Percentiles rank a stretch among this genome's conserved stretches.
Conservation (phyloP, 2,113 vertebrate species). For the Pygoscelis antarcticus region DNA sequence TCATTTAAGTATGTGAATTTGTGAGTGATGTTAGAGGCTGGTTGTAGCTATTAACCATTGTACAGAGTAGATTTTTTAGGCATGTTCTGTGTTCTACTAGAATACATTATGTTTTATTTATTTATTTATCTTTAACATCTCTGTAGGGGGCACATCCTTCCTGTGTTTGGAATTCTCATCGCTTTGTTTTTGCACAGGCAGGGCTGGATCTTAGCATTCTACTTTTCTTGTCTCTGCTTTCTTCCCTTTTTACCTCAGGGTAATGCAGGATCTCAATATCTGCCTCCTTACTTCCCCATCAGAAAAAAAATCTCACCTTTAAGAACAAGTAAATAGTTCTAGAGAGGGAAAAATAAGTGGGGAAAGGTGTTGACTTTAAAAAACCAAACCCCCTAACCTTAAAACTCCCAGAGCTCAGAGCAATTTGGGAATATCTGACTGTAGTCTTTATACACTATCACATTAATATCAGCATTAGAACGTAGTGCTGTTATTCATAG, state of each 20-base stretch:
- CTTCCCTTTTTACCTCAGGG: background rate
- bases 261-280: background rate
- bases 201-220: background rate
- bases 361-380: background rate
- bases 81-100: background rate
- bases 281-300: background rate
- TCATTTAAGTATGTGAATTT: background rate
- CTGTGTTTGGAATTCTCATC: background rate
- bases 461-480: background rate
- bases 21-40: background rate
- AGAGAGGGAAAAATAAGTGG: background rate
- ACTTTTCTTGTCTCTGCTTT: background rate
- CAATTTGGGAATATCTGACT: background rate
- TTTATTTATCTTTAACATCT: background rate
- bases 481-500: background rate
- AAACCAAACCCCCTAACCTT: accelerated
- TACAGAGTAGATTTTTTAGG: background rate
- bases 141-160: background rate
- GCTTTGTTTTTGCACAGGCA: background rate
- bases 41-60: background rate
- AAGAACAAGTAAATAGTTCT: background rate
- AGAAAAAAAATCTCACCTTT: background rate
- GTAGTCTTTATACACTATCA: background rate
- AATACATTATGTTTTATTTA: background rate
- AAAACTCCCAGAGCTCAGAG: background rate